These are phyloP conservation scores for Eristalis pertinax DNA, from an alignment of 2,888 invertebrate species.

Conservation along the genomic window DNA sequence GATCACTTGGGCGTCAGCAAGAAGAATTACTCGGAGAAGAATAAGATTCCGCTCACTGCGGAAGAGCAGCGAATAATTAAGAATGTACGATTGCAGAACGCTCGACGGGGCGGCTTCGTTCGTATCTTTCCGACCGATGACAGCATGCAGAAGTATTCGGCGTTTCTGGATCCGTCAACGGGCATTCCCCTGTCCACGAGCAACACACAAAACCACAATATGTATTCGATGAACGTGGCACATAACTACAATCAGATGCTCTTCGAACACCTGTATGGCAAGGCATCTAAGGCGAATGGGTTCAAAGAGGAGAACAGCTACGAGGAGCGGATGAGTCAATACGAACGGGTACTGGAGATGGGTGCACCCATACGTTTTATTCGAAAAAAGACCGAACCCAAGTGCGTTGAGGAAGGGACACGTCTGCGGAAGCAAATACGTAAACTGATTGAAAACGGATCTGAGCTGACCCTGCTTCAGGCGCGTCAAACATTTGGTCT, in stretches of 20 bases:
- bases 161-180: conserved; percentile 88
- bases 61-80: conserved; percentile 91
- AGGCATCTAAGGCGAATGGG: conserved; percentile 76
- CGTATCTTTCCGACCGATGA: conserved; percentile 94
- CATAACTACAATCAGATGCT: conserved; percentile 91
- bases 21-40: conserved; percentile 45
- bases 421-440: conserved; percentile 78
- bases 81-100: conserved; percentile 89
- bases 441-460: conserved; percentile 84
- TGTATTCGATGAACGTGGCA: conserved; percentile 83
- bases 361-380: conserved; percentile 77
- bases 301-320: conserved; percentile 76
- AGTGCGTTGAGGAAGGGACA: conserved; percentile 79
- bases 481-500: conserved; percentile 89
- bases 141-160: conserved; percentile 92
- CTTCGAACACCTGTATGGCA: conserved; percentile 88
- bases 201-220: conserved; percentile 83
- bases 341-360: conserved; percentile 78
- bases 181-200: conserved; percentile 89
- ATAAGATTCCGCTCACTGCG: conserved; percentile 83
- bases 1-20: conserved; percentile 81
- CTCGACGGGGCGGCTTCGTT: conserved; percentile 92
- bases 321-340: conserved; percentile 82
- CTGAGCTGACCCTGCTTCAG: conserved; percentile 85
- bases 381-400: conserved; percentile 79